Percentiles rank a stretch among this genome's conserved stretches.
Evolutionary conservation across 2,113 vertebrate species (phyloP).

Genomic region (Semicossyphus pulcher): DNA sequence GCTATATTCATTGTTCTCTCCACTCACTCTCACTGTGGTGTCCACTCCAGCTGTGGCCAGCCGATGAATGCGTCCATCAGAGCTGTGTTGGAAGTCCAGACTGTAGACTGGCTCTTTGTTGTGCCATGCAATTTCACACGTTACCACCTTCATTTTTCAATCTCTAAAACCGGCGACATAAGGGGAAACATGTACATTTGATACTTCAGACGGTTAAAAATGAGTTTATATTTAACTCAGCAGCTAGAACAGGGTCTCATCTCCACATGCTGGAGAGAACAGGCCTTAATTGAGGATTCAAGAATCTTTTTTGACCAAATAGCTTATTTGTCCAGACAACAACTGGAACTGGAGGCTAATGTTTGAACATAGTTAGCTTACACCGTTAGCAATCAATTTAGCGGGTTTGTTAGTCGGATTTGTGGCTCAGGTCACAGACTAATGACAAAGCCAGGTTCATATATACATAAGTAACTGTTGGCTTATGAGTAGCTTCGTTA

Average conservation of each 20-base stretch:
- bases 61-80: slow-evolving; percentile 85
- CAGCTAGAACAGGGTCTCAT: not conserved
- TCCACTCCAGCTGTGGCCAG: slow-evolving; percentile 96
- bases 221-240: not conserved
- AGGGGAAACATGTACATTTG: not conserved
- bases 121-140: slow-evolving; percentile 98
- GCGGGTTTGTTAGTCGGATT: not conserved
- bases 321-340: too few species aligned
- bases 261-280: not conserved
- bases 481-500: not conserved
- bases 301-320: too few species aligned
- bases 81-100: slow-evolving; percentile 93
- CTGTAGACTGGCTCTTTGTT: slow-evolving; percentile 98
- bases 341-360: not conserved
- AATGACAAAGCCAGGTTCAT: accelerated
- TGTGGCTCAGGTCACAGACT: not conserved
- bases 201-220: not conserved
- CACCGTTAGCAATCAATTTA: slow-evolving; percentile 28
- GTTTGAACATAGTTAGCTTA: slow-evolving; percentile 12
- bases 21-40: slow-evolving; percentile 90
- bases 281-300: too few species aligned
- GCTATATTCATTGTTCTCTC: not conserved
- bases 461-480: too few species aligned
- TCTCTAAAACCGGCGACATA: not conserved
- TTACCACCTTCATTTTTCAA: slow-evolving; percentile 94